Evolutionary conservation across 2,113 vertebrate genomes (phyloP).

Genomic region (Mesocricetus auratus): DNA sequence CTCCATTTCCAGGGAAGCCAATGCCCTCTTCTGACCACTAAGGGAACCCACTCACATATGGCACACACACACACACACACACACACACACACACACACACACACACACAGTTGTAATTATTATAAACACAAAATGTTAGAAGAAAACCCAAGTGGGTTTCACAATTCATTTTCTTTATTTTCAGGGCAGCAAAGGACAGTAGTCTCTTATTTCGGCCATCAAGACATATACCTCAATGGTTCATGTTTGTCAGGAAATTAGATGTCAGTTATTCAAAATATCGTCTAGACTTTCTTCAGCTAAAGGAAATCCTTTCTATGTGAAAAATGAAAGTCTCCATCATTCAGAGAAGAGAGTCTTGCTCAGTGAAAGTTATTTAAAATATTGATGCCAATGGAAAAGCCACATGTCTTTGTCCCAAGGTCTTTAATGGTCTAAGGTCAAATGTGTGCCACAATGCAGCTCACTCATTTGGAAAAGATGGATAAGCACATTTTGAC

Average conservation of each 20-base stretch:
- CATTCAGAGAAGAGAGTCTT: not conserved
- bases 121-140: not conserved
- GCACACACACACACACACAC: not conserved
- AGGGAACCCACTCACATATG: not conserved
- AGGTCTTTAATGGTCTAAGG: not conserved
- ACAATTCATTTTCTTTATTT: slow-evolving; percentile 21
- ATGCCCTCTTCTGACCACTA: not conserved
- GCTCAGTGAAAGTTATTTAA: slow-evolving; percentile 16
- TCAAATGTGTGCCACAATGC: slow-evolving; percentile 11
- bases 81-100: not conserved
- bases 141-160: not conserved
- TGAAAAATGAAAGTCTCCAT: not conserved
- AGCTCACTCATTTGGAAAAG: slow-evolving; percentile 3
- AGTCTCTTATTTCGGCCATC: not conserved
- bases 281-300: not conserved
- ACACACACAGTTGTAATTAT: not conserved
- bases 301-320: not conserved
- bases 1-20: not conserved
- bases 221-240: slow-evolving; percentile 37
- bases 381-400: not conserved
- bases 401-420: not conserved
- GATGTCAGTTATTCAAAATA: not conserved
- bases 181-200: not conserved
- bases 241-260: slow-evolving; percentile 33
- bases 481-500: slow-evolving; percentile 26